Evolutionary conservation across 2,113 vertebrate species (phyloP).

Genomic region (Phalacrocorax carbo): DNA sequence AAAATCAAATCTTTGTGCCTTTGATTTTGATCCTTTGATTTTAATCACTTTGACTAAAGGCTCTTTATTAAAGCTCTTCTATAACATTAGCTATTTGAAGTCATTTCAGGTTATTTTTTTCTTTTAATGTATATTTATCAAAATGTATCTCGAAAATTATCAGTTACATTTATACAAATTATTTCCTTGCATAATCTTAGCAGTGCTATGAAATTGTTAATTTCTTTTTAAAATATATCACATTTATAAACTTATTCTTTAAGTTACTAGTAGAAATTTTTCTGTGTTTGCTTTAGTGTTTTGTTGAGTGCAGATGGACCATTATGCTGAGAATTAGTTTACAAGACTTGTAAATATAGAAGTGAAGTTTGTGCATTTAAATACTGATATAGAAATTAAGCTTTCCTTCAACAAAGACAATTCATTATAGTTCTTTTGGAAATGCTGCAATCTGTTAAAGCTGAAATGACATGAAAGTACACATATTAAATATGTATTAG

Average conservation of each 20-base stretch:
- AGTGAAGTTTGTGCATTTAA: not conserved
- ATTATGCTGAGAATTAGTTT: not conserved
- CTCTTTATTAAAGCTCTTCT: not conserved
- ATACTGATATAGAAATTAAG: not conserved
- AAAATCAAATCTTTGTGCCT: not conserved
- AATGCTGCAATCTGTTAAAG: slow-evolving; percentile 10
- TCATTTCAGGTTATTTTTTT: not conserved
- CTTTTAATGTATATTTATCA: not conserved
- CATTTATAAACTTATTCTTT: not conserved
- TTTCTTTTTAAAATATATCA: not conserved
- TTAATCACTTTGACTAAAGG: not conserved
- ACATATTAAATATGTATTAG: slow-evolving; percentile 39
- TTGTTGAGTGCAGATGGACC: not conserved
- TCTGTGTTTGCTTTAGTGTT: not conserved
- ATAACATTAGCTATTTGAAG: not conserved
- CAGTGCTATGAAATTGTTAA: not conserved
- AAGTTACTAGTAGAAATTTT: not conserved
- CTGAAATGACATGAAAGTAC: slow-evolving; percentile 26
- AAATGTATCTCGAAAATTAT: not conserved
- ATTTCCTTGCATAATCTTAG: not conserved
- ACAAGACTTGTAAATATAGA: not conserved
- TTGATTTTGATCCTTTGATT: not conserved
- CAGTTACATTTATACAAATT: not conserved
- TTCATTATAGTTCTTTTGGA: not conserved
- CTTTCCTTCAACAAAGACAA: slow-evolving; percentile 4